These are phyloP conservation scores for Parambassis ranga DNA, from an alignment of 2,797 vertebrate species.

Conservation along the genomic window DNA sequence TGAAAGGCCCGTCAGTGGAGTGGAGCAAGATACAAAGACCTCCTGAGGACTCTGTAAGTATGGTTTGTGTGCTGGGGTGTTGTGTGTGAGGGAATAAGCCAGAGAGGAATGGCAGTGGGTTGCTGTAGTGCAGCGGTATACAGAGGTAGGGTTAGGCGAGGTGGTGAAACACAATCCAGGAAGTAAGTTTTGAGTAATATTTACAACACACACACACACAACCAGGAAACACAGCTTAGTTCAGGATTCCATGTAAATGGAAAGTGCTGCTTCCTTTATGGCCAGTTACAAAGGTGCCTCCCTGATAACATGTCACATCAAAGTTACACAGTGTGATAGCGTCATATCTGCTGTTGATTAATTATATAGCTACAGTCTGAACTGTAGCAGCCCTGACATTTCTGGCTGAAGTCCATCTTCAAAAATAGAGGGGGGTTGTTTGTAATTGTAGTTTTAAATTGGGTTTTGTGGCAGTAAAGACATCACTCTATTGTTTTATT, in stretches of 20 bases:
- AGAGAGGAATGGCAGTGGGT: not conserved
- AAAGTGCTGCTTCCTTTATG: not conserved
- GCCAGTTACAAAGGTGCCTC: not conserved
- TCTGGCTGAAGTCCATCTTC: not conserved
- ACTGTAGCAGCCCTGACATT: not conserved
- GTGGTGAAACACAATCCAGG: not conserved
- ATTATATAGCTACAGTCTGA: not conserved
- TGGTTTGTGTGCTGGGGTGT: not conserved
- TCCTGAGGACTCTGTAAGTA: constrained; percentile 92
- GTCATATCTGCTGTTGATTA: not conserved
- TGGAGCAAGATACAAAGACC: constrained; percentile 97
- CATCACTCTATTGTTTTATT: too few species aligned
- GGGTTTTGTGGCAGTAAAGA: too few species aligned
- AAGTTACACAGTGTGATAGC: not conserved
- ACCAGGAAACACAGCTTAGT: not conserved
- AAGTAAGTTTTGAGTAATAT: not conserved
- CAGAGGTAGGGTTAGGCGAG: not conserved
- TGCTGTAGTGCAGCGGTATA: accelerated
- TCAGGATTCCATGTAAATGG: not conserved
- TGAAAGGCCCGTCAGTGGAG: constrained; percentile 96
- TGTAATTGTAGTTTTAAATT: too few species aligned
- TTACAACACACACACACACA: too few species aligned
- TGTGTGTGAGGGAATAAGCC: too few species aligned
- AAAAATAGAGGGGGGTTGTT: not conserved
- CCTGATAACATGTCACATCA: not conserved